phyloP scores from a whole-genome alignment of 2,888 invertebrate species.

The Cosmopolites sordidus region DNA sequence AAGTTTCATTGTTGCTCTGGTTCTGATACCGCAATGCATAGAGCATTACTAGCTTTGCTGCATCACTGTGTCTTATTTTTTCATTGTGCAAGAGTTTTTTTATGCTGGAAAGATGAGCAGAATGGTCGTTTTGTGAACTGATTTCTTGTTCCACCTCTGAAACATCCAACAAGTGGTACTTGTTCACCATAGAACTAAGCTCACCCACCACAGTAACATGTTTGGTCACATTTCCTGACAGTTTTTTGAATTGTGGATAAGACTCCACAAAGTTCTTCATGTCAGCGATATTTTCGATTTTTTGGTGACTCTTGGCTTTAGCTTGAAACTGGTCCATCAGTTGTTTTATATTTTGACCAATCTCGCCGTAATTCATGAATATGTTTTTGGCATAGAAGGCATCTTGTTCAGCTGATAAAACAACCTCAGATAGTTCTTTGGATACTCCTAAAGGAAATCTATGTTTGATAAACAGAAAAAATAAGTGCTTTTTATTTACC shows the following conservation, averaged over 20 bases:
- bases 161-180: slow-evolving; percentile 77
- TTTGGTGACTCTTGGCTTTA: slow-evolving; percentile 92
- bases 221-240: slow-evolving; percentile 94
- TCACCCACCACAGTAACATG: slow-evolving; percentile 97
- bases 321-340: slow-evolving; percentile 92
- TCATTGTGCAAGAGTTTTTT: slow-evolving; percentile 73
- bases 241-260: slow-evolving; percentile 97
- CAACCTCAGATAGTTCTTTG: slow-evolving; percentile 85
- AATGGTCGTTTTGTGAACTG: slow-evolving; percentile 82
- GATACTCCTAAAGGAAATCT: slow-evolving; percentile 23
- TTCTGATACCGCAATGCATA: slow-evolving; percentile 93
- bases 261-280: slow-evolving; percentile 99
- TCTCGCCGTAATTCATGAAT: slow-evolving; percentile 96
- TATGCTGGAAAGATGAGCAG: slow-evolving; percentile 71
- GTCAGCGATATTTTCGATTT: slow-evolving; percentile 96
- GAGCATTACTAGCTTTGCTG: slow-evolving; percentile 81
- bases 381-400: slow-evolving; percentile 95
- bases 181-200: slow-evolving; percentile 77
- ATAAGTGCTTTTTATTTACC: no score
- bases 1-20: slow-evolving; percentile 78
- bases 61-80: slow-evolving; percentile 69
- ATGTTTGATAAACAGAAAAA: background rate
- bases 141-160: slow-evolving; percentile 93
- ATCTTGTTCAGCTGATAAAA: slow-evolving; percentile 92
- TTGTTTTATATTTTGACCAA: slow-evolving; percentile 93